phyloP scores from a whole-genome alignment of 1,140 invertebrate genomes.

The Xylocopa sonorina region DNA sequence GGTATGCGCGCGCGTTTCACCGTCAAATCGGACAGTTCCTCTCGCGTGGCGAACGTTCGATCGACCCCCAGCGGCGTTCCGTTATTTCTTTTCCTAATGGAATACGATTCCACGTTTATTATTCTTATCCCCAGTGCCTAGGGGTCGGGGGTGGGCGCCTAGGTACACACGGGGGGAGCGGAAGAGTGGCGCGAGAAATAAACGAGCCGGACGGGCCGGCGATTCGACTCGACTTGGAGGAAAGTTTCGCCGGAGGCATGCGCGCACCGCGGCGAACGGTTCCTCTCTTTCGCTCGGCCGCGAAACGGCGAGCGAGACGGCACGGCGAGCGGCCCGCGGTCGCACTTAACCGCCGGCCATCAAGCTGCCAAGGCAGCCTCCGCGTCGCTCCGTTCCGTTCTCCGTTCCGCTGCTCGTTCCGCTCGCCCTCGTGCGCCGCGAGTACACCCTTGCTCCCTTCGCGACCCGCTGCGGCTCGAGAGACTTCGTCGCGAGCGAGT shows the following conservation, averaged over 20 bases:
- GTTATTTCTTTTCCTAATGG: too few relatives aligned
- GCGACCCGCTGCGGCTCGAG: too few relatives aligned
- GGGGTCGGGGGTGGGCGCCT: too few relatives aligned
- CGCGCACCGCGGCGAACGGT: slow-evolving; percentile 19
- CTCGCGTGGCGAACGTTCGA: too few relatives aligned
- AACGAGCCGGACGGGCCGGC: slow-evolving; percentile 16
- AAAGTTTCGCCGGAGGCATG: slow-evolving; percentile 51
- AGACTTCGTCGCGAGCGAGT: background rate
- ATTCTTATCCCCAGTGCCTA: too few relatives aligned
- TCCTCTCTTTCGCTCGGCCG: slow-evolving; percentile 23
- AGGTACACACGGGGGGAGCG: too few relatives aligned
- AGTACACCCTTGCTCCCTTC: too few relatives aligned
- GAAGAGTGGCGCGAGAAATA: slow-evolving; percentile 36
- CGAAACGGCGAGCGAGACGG: background rate
- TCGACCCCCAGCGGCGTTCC: too few relatives aligned
- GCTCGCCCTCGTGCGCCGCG: background rate
- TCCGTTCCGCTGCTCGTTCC: background rate
- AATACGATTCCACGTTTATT: too few relatives aligned
- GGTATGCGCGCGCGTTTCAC: too few relatives aligned
- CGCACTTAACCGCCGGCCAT: slow-evolving; percentile 77
- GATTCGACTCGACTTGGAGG: slow-evolving; percentile 6
- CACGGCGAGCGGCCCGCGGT: slow-evolving; percentile 46
- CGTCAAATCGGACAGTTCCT: too few relatives aligned
- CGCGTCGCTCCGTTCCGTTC: slow-evolving; percentile 8
- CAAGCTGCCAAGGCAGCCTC: slow-evolving; percentile 61